Evolutionary conservation across 2,888 invertebrate species (phyloP).

Genomic region (Melieria omissa): DNA sequence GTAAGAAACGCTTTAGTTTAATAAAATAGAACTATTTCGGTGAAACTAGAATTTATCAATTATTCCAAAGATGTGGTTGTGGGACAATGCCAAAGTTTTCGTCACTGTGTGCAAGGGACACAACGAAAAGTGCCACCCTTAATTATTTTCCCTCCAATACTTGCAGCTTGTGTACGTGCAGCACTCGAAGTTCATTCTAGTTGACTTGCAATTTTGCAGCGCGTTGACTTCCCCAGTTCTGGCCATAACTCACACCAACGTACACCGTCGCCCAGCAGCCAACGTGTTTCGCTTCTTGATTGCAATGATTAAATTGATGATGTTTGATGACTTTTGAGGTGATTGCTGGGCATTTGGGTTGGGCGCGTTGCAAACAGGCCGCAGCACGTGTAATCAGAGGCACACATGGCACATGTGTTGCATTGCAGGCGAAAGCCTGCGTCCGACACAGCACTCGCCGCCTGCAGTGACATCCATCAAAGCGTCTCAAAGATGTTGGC

Average conservation of each 20-base stretch:
- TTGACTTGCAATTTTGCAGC: slow-evolving; percentile 39
- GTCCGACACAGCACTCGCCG: slow-evolving; percentile 56
- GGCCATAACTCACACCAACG: background rate
- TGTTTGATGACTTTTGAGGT: slow-evolving; percentile 64
- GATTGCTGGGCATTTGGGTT: slow-evolving; percentile 49
- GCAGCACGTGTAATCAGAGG: background rate
- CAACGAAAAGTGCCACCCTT: background rate
- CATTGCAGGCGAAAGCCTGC: slow-evolving; percentile 46
- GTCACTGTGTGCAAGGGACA: too few relatives aligned
- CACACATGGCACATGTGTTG: slow-evolving; percentile 24
- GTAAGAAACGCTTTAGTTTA: too few relatives aligned
- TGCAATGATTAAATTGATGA: slow-evolving; percentile 62
- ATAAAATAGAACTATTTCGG: too few relatives aligned
- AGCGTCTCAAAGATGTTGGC: slow-evolving; percentile 50
- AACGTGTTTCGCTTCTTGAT: slow-evolving; percentile 8
- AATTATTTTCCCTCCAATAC: background rate
- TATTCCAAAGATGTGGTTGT: too few relatives aligned
- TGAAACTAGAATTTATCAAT: too few relatives aligned
- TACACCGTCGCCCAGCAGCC: background rate
- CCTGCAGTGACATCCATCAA: slow-evolving; percentile 55
- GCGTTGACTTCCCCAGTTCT: slow-evolving; percentile 16
- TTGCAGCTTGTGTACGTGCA: background rate
- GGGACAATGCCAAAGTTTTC: too few relatives aligned
- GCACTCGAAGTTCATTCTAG: slow-evolving; percentile 12
- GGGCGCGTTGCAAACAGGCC: slow-evolving; percentile 13